Percentiles rank a stretch among this genome's conserved stretches.
These are phyloP conservation scores for Oligia strigilis DNA, from an alignment of 2,888 invertebrate species.

Conservation along the genomic window DNA sequence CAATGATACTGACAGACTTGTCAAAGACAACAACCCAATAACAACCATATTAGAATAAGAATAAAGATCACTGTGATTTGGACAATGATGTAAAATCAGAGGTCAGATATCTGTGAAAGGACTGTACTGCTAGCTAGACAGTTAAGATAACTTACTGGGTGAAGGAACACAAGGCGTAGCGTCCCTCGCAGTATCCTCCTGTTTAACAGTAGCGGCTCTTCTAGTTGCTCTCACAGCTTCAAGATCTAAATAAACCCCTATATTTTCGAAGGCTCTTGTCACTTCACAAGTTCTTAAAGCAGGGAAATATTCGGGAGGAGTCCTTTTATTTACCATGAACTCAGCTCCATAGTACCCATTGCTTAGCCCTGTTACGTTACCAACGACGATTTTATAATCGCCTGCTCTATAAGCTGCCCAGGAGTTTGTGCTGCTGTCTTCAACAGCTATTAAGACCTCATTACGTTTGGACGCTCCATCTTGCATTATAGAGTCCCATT, in stretches of 20 bases:
- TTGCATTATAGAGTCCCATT: slow-evolving; percentile 92
- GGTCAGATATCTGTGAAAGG: background rate
- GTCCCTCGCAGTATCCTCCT: slow-evolving; percentile 80
- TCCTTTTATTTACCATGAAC: slow-evolving; percentile 76
- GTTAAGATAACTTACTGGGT: slow-evolving; percentile 76
- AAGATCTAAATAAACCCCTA: slow-evolving; percentile 77
- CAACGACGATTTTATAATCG: slow-evolving; percentile 92
- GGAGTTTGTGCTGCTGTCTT: slow-evolving; percentile 87
- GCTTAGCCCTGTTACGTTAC: slow-evolving; percentile 85
- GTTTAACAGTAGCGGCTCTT: slow-evolving; percentile 76
- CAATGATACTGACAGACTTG: background rate
- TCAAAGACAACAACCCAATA: background rate
- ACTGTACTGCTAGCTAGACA: background rate
- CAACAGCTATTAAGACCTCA: slow-evolving; percentile 91
- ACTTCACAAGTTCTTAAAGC: slow-evolving; percentile 77
- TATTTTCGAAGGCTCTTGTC: slow-evolving; percentile 77
- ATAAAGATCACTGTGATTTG: background rate
- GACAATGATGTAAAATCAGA: too few species aligned
- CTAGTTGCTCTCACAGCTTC: slow-evolving; percentile 77
- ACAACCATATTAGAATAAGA: background rate
- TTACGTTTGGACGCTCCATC: slow-evolving; percentile 85
- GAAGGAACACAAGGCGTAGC: slow-evolving; percentile 81
- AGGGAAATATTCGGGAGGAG: slow-evolving; percentile 80
- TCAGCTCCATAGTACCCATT: slow-evolving; percentile 84
- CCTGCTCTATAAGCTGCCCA: slow-evolving; percentile 91